Conservation (phyloP, 2,888 invertebrate genomes). For the Julus scandinavius region DNA sequence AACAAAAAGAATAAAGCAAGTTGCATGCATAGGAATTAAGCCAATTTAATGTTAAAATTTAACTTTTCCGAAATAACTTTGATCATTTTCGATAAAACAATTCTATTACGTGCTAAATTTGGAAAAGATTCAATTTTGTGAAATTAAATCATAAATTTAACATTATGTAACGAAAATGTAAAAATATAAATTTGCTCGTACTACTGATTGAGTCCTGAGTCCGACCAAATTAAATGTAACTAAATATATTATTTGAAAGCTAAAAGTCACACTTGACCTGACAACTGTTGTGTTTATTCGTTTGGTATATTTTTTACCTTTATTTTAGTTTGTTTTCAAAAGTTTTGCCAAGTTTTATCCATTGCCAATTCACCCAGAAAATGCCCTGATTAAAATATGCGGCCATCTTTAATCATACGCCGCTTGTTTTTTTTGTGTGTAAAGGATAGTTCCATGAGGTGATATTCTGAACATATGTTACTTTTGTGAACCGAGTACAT, state of each 20-base stretch:
- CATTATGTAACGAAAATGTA: neutral
- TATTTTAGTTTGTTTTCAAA: neutral
- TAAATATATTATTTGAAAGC: neutral
- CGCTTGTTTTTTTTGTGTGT: neutral
- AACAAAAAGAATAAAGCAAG: neutral
- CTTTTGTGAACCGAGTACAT: neutral
- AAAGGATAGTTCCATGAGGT: neutral
- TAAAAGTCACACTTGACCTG: neutral
- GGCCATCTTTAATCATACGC: neutral
- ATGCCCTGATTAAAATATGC: neutral
- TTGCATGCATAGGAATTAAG: neutral
- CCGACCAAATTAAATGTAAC: neutral
- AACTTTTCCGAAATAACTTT: neutral
- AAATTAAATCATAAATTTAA: neutral
- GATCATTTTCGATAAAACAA: neutral
- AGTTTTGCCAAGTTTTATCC: neutral
- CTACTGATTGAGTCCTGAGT: neutral
- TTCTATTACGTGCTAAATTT: neutral
- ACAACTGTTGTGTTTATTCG: neutral
- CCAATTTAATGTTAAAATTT: neutral
- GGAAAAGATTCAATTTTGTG: neutral
- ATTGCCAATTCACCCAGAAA: neutral
- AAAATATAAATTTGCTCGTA: neutral
- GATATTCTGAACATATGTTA: constrained; percentile 26
- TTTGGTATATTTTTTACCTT: neutral